phyloP scores from a whole-genome alignment of 2,113 vertebrate species.

The Theristicus caerulescens region DNA sequence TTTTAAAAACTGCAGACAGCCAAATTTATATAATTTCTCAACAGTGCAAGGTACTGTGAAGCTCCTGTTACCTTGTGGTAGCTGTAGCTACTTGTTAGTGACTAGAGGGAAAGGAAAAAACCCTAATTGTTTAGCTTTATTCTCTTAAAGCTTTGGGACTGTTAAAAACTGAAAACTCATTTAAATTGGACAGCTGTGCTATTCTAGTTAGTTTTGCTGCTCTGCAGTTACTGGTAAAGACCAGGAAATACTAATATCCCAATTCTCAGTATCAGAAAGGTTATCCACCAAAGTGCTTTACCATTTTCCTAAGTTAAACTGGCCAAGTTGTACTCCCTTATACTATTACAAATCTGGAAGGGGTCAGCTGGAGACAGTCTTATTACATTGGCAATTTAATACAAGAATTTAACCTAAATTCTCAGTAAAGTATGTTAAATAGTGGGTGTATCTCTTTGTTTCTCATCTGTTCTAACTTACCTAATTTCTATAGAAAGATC shows the following conservation, averaged over 20 bases:
- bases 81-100: neutral
- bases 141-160: neutral
- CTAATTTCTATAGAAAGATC: neutral
- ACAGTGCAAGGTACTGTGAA: neutral
- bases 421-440: neutral
- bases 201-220: neutral
- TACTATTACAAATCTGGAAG: neutral
- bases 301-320: neutral
- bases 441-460: neutral
- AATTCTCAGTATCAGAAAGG: neutral
- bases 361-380: neutral
- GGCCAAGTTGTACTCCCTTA: neutral
- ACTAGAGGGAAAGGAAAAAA: neutral
- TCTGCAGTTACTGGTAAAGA: neutral
- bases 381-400: neutral
- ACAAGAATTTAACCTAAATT: neutral
- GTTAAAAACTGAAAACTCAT: neutral
- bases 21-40: neutral
- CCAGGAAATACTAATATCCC: neutral
- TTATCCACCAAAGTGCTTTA: neutral
- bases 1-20: neutral
- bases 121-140: neutral
- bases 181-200: neutral
- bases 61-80: neutral
- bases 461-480: neutral